Evolutionary conservation across 2,888 invertebrate genomes (phyloP), one percentile per base, ranked within the genome.

Genomic region (Leptinotarsa rubiginosa): DNA sequence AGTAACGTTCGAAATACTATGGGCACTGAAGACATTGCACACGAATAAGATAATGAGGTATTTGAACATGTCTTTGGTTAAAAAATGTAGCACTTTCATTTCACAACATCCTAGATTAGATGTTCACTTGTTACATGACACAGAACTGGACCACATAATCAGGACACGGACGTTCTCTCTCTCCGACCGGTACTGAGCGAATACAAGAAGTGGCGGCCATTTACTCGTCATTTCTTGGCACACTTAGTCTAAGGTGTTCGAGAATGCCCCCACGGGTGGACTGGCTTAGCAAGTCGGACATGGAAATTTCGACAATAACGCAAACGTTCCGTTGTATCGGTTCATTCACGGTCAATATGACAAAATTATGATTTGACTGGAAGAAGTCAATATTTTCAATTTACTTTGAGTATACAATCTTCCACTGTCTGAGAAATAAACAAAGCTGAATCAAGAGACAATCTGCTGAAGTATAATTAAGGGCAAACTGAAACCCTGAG

Each of bases 181-280:
- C 83, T 76, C 75, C 84, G 83, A 80, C 81, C 81, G 83, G 78
- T 82, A 83, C 81, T 76, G 79, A 82, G 83, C 83, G 86, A 86
- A 85, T 85, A 84, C 81, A 79, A 69, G 81, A 83, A 82, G 77
- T 73, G 77, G 74, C 80, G 78, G 77, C 82, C 81, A 80, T 82
- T 81, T 78, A 83, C 84, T 85, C 87, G 86, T 86, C 85, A 86
- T 83, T 86, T 84, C 83, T 79, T 85, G 87, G 85, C 87, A 87
- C 78, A 87, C 87, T 87, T 87, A 49, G 65, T 64, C 22, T 25
- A 25, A 65, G 47, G 56, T 65, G 54, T 49, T 52, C 49, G 64
- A 49, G 4, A 18, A 56, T 50, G 65, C 13, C 16, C 54, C 31
- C 73, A 69, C 65, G 41, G 47, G 25, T n/a, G 64, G 64, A 73